A percentile compares a stretch with the other conserved stretches of the same genome.
Evolutionary conservation across 2,113 vertebrate species (phyloP).

Genomic region (Peromyscus leucopus): DNA sequence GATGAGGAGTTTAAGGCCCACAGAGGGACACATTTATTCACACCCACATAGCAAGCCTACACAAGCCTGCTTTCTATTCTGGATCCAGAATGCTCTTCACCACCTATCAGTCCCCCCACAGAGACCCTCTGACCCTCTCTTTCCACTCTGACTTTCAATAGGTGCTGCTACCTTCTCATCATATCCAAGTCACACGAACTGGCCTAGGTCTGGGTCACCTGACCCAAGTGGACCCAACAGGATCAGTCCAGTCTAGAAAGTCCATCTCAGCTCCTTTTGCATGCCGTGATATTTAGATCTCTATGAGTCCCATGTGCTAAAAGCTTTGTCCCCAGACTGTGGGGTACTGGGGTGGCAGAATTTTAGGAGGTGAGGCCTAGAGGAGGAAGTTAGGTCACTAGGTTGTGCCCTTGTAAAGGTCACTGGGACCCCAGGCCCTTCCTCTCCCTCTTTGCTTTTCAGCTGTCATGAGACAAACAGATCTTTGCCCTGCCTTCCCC

Average conservation of each 20-base stretch:
- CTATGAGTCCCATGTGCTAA: background rate
- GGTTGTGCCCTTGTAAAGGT: background rate
- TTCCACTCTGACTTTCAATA: background rate
- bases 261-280: background rate
- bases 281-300: background rate
- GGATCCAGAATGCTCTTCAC: rapidly evolving
- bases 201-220: background rate
- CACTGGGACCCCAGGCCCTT: background rate
- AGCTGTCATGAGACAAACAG: background rate
- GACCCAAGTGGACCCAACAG: background rate
- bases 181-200: background rate
- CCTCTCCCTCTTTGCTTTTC: background rate
- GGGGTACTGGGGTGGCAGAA: background rate
- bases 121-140: background rate
- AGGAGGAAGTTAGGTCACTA: background rate
- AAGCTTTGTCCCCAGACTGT: background rate
- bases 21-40: background rate
- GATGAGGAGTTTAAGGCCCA: background rate
- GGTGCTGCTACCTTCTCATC: background rate
- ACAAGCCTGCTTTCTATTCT: background rate
- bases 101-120: background rate
- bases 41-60: background rate
- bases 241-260: background rate
- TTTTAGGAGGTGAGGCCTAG: background rate
- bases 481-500: background rate